Percentiles rank a stretch among this genome's conserved stretches.
phyloP scores from a whole-genome alignment of 2,113 vertebrate genomes.

The Menura novaehollandiae region DNA sequence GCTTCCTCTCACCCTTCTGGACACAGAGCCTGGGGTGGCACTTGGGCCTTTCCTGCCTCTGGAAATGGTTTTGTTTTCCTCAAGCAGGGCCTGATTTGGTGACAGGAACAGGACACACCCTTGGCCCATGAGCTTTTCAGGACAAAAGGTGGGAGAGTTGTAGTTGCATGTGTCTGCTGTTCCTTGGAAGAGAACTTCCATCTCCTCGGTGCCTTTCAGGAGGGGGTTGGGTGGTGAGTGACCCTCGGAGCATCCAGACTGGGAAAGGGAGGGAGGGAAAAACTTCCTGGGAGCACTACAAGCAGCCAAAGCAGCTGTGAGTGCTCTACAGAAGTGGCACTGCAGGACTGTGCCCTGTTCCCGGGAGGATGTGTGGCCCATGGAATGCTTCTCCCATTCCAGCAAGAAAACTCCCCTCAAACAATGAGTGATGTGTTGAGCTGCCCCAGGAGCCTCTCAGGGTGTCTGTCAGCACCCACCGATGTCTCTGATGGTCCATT shows the following conservation, averaged over 20 bases:
- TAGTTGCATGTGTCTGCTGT: no score
- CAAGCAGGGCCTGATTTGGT: background rate
- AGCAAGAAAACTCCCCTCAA: background rate
- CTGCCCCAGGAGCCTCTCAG: background rate
- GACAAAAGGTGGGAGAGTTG: background rate
- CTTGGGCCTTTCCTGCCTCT: background rate
- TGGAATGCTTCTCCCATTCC: background rate
- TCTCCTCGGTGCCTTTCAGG: background rate
- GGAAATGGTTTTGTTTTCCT: background rate
- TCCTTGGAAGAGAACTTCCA: background rate
- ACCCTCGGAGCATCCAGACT: fast-evolving
- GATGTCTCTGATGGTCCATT: background rate
- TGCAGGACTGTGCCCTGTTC: background rate
- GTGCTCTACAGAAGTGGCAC: background rate
- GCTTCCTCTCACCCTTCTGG: background rate
- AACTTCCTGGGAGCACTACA: background rate
- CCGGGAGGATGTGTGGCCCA: background rate
- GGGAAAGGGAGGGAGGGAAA: background rate
- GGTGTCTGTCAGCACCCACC: background rate
- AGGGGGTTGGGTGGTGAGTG: fast-evolving
- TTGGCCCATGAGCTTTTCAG: background rate
- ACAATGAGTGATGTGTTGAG: background rate
- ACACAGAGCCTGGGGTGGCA: background rate
- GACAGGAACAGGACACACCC: background rate
- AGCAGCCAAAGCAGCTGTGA: background rate